Evolutionary conservation across 2,797 vertebrate species (phyloP), one percentile per base, ranked within the genome.

Genomic region (Sebastes kiyomatsui): DNA sequence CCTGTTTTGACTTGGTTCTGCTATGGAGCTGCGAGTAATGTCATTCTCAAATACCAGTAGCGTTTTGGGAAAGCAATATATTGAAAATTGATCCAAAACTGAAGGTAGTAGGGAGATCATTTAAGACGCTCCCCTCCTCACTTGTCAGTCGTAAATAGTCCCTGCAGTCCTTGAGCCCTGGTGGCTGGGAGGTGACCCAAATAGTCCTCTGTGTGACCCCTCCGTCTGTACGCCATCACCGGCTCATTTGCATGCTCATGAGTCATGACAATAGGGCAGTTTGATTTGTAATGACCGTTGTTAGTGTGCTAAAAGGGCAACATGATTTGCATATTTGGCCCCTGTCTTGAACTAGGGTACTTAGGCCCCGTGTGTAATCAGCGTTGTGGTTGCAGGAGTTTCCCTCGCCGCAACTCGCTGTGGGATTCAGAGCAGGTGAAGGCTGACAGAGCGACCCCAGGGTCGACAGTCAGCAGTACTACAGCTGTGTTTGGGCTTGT

Each of bases 401-500:
- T 64, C 20, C 66, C 72, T 73, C 4, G 10, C 13, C 0, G 1
- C 67, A 38, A 61, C 46, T 35, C 4, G 4, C 49, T 69, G 54
- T 66, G 62, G 73, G 74, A 67, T 80, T 69, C 76, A 35, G 68
- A 77, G 77, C 83, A 89, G 85, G 79, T 80, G 68, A 82, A 75
- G 74, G 78, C 79, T 79, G 80, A 46, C 28, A 5, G 79, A 72
- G 27, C 2, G 18, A 87, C 76, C 72, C 56, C 2, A 14, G 77
- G 81, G 75, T 87, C 30, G 38, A 65, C 72, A 68, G 70, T 77
- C 83, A 75, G 33, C 83, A 27, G 74, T 49, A 56, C 58, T 76
- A 77, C 82, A 85, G 79, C 85, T 83, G 81, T 94, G 90, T 94
- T 94, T 92, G 77, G 90, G 71, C 91, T 83, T 83, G 81, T 79